Evolutionary conservation across 2,797 vertebrate species (phyloP), one percentile per base, ranked within the genome.

Genomic region (Gastrophryne carolinensis): DNA sequence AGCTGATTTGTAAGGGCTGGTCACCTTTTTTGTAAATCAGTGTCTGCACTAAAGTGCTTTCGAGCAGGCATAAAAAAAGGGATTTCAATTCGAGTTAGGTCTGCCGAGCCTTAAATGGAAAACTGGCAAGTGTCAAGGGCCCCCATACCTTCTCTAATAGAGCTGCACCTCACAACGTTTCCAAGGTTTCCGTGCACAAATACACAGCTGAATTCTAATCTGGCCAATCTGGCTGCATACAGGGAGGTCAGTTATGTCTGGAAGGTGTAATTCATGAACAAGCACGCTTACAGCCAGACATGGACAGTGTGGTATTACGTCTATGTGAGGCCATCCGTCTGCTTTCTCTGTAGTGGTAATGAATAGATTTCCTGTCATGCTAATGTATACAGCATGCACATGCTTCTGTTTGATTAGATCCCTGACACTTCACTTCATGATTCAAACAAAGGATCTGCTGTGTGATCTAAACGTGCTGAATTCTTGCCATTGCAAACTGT

Each of bases 221-320:
- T 35, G 47, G 4, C 11, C 29, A 34, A 39, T 8, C 10, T 57
- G 6, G 56, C 47, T 53, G 11, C 44, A 23, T 34, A 27, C 21
- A 9, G 11, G 37, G 47, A 34, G 29, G 62, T 35, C 39, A 57
- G 6, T 19, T 23, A 54, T 34, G 61, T 74, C 21, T 66, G 30
- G 21, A 39, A 75, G 35, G 34, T 39, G 23, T 66, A 49, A 66
- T 66, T 26, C 10, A 26, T 54, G 52, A 65, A 49, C 29, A 74
- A 66, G 66, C 39, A 50, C 17, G 13, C 19, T 49, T 60, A 72
- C 10, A 27, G 27, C 37, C 19, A 50, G 26, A 3, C 12, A 44
- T 17, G 17, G 17, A 23, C 21, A 39, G 44, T 65, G 7, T 13
- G 57, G 15, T 49, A 8, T n/a, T 66, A 17, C 15, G 17, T 65